These are phyloP conservation scores for Cottus gobio DNA, from an alignment of 2,113 vertebrate genomes.

Conservation along the genomic window DNA sequence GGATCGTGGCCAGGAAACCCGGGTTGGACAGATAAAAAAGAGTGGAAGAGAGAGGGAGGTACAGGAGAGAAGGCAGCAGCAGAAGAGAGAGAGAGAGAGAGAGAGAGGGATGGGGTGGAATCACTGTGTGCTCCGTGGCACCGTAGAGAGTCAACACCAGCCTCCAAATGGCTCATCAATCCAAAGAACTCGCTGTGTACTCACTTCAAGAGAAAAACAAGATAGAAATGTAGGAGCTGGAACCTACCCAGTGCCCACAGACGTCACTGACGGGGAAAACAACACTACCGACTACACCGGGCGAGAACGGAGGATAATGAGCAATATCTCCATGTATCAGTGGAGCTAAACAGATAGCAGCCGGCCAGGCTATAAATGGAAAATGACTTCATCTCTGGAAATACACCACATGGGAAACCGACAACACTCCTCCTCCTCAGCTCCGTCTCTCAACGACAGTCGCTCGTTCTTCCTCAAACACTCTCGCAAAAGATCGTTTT, in stretches of 20 bases:
- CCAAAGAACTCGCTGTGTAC: constrained; percentile 42
- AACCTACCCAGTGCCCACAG: constrained; percentile 51
- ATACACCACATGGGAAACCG: constrained; percentile 71
- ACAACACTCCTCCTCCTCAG: constrained; percentile 62
- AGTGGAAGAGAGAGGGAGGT: background rate
- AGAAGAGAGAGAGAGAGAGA: background rate
- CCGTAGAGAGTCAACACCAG: constrained; percentile 42
- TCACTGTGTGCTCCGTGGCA: background rate
- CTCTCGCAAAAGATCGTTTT: constrained; percentile 25
- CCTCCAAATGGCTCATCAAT: constrained; percentile 55
- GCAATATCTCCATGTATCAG: constrained; percentile 67
- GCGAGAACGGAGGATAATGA: constrained; percentile 60
- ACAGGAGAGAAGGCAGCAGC: constrained; percentile 14
- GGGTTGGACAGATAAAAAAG: constrained; percentile 53
- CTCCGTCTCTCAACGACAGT: constrained; percentile 55
- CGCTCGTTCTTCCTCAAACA: constrained; percentile 48
- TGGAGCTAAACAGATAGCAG: constrained; percentile 76
- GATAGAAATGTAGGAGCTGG: constrained; percentile 47
- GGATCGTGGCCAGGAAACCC: constrained; percentile 67
- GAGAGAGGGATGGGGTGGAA: background rate
- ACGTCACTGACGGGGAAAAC: constrained; percentile 66
- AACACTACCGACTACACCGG: constrained; percentile 56
- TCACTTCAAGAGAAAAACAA: constrained; percentile 33
- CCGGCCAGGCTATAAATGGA: constrained; percentile 81
- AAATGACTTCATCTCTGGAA: constrained; percentile 82